Percentiles rank a stretch among this genome's conserved stretches.
phyloP scores from a whole-genome alignment of 2,888 invertebrate species.

The Drosophila melanosoma region DNA sequence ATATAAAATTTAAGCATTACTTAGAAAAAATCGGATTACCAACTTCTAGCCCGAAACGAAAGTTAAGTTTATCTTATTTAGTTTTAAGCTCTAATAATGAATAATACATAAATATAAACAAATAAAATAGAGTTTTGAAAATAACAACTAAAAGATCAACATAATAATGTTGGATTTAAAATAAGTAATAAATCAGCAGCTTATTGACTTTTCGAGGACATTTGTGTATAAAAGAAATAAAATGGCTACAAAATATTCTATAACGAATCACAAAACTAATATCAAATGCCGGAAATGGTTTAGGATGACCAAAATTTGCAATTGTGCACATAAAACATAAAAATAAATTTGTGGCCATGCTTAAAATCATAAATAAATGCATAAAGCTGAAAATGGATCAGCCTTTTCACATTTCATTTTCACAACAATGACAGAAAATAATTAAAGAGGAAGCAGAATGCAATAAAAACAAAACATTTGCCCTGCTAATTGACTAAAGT shows the following conservation, averaged over 20 bases:
- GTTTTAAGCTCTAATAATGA: background rate
- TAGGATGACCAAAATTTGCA: constrained; percentile 41
- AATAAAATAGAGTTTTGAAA: background rate
- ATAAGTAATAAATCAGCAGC: background rate
- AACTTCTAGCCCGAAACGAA: background rate
- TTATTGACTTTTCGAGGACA: background rate
- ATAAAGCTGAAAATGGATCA: constrained; percentile 52
- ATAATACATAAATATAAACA: background rate
- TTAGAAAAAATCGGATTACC: background rate
- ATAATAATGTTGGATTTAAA: background rate
- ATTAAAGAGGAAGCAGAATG: constrained; percentile 15
- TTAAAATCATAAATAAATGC: constrained; percentile 69
- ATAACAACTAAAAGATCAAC: background rate
- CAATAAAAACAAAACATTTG: constrained; percentile 59
- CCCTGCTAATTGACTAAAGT: constrained; percentile 74
- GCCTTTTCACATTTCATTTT: constrained; percentile 25
- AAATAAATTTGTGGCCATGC: constrained; percentile 37
- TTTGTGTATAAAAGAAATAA: background rate
- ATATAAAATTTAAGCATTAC: background rate
- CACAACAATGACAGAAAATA: constrained; percentile 17
- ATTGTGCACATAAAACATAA: constrained; percentile 40
- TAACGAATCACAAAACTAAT: constrained; percentile 10
- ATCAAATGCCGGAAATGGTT: constrained; percentile 44
- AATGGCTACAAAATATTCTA: background rate
- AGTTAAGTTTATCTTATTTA: background rate